Base-by-base conservation (phyloP, 1,140 invertebrate genomes). In the Hylaeus anthracinus region DNA sequence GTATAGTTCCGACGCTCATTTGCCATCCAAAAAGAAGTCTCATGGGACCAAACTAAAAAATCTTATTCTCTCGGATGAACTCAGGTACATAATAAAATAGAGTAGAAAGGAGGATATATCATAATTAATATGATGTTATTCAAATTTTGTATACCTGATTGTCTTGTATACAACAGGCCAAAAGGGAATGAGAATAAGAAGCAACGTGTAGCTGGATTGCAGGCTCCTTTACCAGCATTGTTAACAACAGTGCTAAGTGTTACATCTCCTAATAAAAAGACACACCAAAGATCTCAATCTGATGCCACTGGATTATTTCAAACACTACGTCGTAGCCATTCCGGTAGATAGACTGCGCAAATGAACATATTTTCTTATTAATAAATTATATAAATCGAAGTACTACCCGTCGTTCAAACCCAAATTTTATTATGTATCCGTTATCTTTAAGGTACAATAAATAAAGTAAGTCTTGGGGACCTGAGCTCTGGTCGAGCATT, bases 401-500 rank as follows among this genome's bases (percentile, higher is more conserved):
- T 56, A 37, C 12, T 37, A 12, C 9, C 15, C 60, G n/a, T 73
- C n/a, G 3, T 12, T 9, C 15, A 39, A 74, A 43, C 2, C 5
- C 26, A 26, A 64, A 53, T 65, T 74, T 75, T 6, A 43, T 5
- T 14, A 15, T n/a, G 71, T 37, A 56, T 41, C 4, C 77, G 14
- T 45, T 65, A 63, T 51, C 45, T 61, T 78, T 39, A 81, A 93
- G 92, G 92, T 92, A 89, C 88, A 91, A 92, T 91, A 90, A 93
- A 91, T 86, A 95, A 95, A 91, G 93, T 96, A 82, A 96, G 96
- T 90, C 94, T 98, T 15, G 98, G 98, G 58, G 98, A 99, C 94
- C 92, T 99, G 73, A 96, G 96, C 73, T 98, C 98, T 61, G 99
- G 98, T 55, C 95, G 97, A 87, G 98, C 98, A 43, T 99, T 99